Evolutionary conservation across 2,888 invertebrate species (phyloP), one percentile per base, ranked within the genome.

Genomic region (Netelia fuscicornis): DNA sequence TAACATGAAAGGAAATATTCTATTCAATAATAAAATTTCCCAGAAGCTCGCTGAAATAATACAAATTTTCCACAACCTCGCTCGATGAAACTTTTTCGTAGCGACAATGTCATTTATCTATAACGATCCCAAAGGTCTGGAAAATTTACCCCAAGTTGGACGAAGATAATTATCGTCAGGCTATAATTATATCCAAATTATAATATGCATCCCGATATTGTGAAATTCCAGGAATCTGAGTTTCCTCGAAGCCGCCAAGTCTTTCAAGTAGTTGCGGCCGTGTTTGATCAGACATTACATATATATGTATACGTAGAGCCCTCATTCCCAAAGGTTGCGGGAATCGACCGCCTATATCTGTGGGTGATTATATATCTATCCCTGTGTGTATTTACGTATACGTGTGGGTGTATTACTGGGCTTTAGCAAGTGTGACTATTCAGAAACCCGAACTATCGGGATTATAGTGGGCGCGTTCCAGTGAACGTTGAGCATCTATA

Each of bases 401-500:
- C 30, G 5, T 5, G 30, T 30, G 30, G 30, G 30, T 5, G 70
- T 62, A 56, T 70, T 70, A 68, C 37, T 8, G 60, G 30, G 79
- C 79, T 44, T 75, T 71, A n/a, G 64, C 44, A 78, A 17, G 62
- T 68, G 70, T 37, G 68, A 70, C 83, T 64, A 58, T 58, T 70
- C 79, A 44, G 6, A 54, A 79, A 58, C 64, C 64, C 70, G 56
- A 25, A 83, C 74, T 75, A 79, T 64, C 64, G 79, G 58, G 37
- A 68, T 48, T 75, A 10, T 70, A 81, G 68, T 75, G 67, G 68
- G 11, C 62, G 48, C 70, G 75, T 75, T 75, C 75, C 74, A 64
- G 79, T 70, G 83, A 56, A 52, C 64, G 44, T 78, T 13, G 62
- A 68, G 70, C 48, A 42, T 60, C 13, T 48, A 10, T 20, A 48